Evolutionary conservation across 1,140 invertebrate species (phyloP).

Genomic region (Platorchestia sp.): DNA sequence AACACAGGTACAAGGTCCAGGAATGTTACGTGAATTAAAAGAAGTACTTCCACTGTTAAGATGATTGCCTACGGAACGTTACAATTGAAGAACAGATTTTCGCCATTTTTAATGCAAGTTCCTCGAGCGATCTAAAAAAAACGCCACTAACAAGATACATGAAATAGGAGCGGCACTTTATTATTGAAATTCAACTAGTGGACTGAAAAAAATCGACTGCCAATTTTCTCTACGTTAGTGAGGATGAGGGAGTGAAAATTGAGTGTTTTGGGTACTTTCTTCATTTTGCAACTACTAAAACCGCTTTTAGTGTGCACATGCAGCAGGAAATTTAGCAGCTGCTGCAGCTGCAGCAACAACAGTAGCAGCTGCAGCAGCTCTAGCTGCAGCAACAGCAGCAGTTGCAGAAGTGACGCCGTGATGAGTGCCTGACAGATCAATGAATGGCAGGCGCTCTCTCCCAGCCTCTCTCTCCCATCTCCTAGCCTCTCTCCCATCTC

Average conservation of each 20-base stretch:
- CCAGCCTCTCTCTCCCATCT: conserved; percentile 37
- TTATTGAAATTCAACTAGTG: background rate
- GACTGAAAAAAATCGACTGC: background rate
- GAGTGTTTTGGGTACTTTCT: background rate
- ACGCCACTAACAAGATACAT: too few species aligned
- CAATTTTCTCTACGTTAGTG: background rate
- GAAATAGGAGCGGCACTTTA: background rate
- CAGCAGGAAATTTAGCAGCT: background rate
- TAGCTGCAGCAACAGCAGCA: conserved; percentile 22
- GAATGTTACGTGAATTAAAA: background rate
- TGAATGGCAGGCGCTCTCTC: conserved; percentile 66
- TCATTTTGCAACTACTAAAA: background rate
- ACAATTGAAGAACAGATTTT: too few species aligned
- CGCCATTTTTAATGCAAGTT: too few species aligned
- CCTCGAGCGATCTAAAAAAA: too few species aligned
- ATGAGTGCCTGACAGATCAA: conserved; percentile 68
- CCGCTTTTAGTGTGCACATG: background rate
- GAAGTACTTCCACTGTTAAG: too few species aligned
- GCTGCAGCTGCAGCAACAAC: background rate
- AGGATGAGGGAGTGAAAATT: background rate
- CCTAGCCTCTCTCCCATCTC: conserved; percentile 19
- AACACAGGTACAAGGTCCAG: too few species aligned
- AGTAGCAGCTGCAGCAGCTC: conserved; percentile 37
- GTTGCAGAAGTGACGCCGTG: conserved; percentile 56
- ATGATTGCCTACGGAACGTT: too few species aligned